Evolutionary conservation across 1,140 invertebrate species (phyloP), one percentile per base, ranked within the genome.

Genomic region (Arctopsyche grandis): DNA sequence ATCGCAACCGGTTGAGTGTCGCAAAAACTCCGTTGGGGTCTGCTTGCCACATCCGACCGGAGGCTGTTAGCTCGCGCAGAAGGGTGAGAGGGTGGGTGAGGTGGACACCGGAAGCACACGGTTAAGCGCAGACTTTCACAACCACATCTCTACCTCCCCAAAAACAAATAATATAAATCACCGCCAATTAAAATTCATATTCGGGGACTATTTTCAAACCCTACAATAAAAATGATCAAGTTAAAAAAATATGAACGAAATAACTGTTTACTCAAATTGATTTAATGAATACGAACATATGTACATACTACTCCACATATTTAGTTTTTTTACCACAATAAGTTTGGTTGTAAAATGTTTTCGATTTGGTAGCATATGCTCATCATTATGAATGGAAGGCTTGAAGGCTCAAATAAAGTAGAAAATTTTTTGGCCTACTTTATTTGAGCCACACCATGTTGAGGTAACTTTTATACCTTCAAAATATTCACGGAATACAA

Each of bases 11-110:
- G 56, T n/a, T 29, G 58, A 69, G 75, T 77, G 75, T 77, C 75
- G 75, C 75, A 77, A 77, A 77, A 77, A 77, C 58, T 77, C 58
- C 38, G 58, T 69, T 76, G 58, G 75, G 75, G 58, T 63, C 43
- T 69, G 63, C n/a, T 44, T 21, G 26, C 75, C 75, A 44, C 63
- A 66, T 77, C 75, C 75, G 75, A 38, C 58, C 75, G 56, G 56
- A 63, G 60, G 75, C 75, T 63, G 75, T 69, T 63, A 69, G 19
- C 63, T 69, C 58, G 26, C 75, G 75, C 14, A 24, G 70, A 46
- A 12, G 44, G 44, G 44, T n/a, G n/a, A n/a, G n/a, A n/a, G n/a
- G n/a, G n/a, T n/a, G n/a, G 44, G 44, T 46, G 44, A 12, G 48
- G 48, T 3, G 16, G 4, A 14, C 16, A 5, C 48, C 12, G 60